Evolutionary conservation across 2,113 vertebrate genomes (phyloP), one percentile per base, ranked within the genome.

Genomic region (Mus pahari): DNA sequence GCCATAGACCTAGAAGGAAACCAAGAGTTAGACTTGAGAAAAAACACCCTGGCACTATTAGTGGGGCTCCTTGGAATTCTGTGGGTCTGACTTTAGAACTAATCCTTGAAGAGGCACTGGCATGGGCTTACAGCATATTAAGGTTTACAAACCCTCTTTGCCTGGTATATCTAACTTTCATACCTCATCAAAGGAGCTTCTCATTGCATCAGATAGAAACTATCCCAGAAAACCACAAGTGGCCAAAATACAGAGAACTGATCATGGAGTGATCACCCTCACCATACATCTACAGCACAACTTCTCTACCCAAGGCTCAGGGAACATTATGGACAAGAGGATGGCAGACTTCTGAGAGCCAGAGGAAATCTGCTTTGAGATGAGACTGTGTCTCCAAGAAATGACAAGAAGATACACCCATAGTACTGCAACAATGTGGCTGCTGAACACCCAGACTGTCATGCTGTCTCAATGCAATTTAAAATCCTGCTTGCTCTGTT

Each of bases 1-100:
- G 62, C 99, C 99, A 31, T 99, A 99, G 5, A 99, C 99, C 99
- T 99, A 93, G 5, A 75, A 90, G 26, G 53, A 96, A 98, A 97
- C 0, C 3, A 16, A 68, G 96, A 16, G 68, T 94, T n/a, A 97
- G 93, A 70, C 0, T 50, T 3, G 5, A 48, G 26, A 81, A 71
- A 39, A 53, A 78, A 4, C 39, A 22, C 24, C 2, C 42, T 0
- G 0, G 20, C 5, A 36, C 68, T 1, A 7, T 71, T 24, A 82
- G 36, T 5, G 2, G 28, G 19, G 11, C 9, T 64, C 84, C 48
- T 16, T 14, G 13, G 4, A 36, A 58, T 12, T 53, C 86, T 50
- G 50, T 42, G 20, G 75, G 12, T 36, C 36, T 20, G 53, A 73
- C 12, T n/a, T 68, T 22, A 60, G 71, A 58, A 53, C 33, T 2